phyloP scores from a whole-genome alignment of 2,113 vertebrate genomes.

The Hemiscyllium ocellatum region DNA sequence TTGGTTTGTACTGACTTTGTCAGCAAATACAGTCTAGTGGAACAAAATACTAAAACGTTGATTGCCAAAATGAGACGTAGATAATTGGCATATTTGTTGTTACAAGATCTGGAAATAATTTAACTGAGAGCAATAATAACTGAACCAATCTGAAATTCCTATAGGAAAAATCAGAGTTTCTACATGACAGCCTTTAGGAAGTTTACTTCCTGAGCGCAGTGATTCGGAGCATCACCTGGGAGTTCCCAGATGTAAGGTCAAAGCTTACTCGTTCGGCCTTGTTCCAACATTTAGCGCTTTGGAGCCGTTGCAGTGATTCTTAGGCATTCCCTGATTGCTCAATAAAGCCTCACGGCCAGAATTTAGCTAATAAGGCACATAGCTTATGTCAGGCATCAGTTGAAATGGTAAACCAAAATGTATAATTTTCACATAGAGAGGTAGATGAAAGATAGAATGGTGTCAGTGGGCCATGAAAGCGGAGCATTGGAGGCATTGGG shows the following conservation, averaged over 20 bases:
- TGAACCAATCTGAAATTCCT: not conserved
- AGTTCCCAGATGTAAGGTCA: not conserved
- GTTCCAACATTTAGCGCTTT: not conserved
- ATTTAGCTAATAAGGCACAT: not conserved
- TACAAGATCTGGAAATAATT: conserved; percentile 3
- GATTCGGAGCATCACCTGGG: not conserved
- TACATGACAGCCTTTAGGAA: not conserved
- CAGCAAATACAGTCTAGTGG: not conserved
- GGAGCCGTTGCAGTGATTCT: not conserved
- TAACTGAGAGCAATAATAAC: not conserved
- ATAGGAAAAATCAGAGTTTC: not conserved
- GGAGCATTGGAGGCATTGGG: not conserved
- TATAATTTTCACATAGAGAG: too few relatives aligned
- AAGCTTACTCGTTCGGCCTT: not conserved
- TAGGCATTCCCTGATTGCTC: not conserved
- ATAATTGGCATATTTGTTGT: not conserved
- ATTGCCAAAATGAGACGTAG: not conserved
- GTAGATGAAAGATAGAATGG: not conserved
- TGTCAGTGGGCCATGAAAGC: not conserved
- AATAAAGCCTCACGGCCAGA: not conserved
- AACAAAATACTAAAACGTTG: not conserved
- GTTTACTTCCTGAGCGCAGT: not conserved
- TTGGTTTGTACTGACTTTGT: not conserved
- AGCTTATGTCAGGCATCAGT: not conserved
- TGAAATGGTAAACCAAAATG: too few relatives aligned